These are phyloP conservation scores for Tetramorium bicarinatum DNA, from an alignment of 2,888 invertebrate genomes.

Conservation along the genomic window DNA sequence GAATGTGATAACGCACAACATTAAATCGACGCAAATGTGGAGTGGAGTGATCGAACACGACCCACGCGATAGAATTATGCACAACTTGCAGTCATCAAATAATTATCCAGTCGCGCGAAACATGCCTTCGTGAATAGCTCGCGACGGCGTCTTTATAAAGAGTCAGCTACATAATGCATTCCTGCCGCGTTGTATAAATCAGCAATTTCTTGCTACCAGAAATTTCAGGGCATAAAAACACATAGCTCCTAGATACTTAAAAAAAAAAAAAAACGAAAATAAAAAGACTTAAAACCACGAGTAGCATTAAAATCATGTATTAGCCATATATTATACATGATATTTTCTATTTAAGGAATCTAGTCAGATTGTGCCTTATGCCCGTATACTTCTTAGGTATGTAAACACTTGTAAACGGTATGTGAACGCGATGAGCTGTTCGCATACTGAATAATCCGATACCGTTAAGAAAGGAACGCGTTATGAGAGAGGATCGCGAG, in stretches of 20 bases:
- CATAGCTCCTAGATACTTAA: not conserved
- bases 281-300: not conserved
- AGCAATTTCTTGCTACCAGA: not conserved
- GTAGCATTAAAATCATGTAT: not conserved
- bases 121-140: conserved; percentile 52
- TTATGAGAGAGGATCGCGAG: conserved; percentile 16
- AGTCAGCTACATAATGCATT: conserved; percentile 1
- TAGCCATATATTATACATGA: not conserved
- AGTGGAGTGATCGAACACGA: conserved; percentile 60
- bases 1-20: not conserved
- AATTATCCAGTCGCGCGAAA: conserved; percentile 29
- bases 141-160: conserved; percentile 40
- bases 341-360: not conserved
- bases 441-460: conserved; percentile 41
- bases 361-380: not conserved
- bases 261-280: not conserved
- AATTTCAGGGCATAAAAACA: not conserved
- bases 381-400: not conserved
- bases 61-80: conserved; percentile 66
- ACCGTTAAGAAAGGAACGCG: conserved; percentile 36
- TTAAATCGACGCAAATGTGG: conserved; percentile 31
- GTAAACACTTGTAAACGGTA: conserved; percentile 24
- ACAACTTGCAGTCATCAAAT: conserved; percentile 42
- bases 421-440: not conserved
- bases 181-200: not conserved